Percentiles rank a stretch among this genome's conserved stretches.
Conservation (phyloP, 2,888 invertebrate genomes). For the Leucophenga maculata region DNA sequence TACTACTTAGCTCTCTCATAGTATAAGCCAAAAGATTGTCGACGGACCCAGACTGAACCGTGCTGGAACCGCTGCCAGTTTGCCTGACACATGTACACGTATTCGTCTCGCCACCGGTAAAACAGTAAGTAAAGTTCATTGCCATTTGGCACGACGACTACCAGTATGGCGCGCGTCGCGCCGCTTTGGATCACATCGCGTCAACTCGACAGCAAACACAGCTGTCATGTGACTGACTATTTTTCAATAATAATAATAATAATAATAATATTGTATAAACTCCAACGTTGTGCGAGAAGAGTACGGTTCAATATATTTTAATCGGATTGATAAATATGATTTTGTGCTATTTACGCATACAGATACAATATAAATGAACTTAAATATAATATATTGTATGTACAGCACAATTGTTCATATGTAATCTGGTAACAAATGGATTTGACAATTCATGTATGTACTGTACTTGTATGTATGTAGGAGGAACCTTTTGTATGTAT, state of each 20-base stretch:
- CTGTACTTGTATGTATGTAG: too few relatives aligned
- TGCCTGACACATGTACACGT: conserved; percentile 4
- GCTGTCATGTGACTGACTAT: conserved; percentile 24
- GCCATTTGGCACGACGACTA: conserved; percentile 54
- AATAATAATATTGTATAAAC: too few relatives aligned
- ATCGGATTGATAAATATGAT: conserved; percentile 20
- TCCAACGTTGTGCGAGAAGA: neutral
- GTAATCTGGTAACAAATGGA: too few relatives aligned
- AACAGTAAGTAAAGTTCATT: conserved; percentile 64
- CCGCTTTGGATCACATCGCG: neutral
- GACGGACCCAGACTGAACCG: conserved; percentile 1
- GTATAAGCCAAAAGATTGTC: too few relatives aligned
- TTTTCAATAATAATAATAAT: conserved; percentile 3
- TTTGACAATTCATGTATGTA: neutral
- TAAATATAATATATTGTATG: neutral
- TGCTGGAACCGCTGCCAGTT: neutral
- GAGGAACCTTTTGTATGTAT: conserved; percentile 15
- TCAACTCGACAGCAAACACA: conserved; percentile 8
- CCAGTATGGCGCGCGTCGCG: neutral
- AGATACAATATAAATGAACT: neutral
- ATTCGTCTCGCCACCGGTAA: conserved; percentile 25
- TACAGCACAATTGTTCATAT: neutral
- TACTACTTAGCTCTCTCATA: conserved; percentile 2
- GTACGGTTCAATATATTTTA: conserved; percentile 5
- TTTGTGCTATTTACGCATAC: neutral